These are phyloP conservation scores for Thereva unica DNA, from an alignment of 2,888 invertebrate genomes.

Conservation along the genomic window DNA sequence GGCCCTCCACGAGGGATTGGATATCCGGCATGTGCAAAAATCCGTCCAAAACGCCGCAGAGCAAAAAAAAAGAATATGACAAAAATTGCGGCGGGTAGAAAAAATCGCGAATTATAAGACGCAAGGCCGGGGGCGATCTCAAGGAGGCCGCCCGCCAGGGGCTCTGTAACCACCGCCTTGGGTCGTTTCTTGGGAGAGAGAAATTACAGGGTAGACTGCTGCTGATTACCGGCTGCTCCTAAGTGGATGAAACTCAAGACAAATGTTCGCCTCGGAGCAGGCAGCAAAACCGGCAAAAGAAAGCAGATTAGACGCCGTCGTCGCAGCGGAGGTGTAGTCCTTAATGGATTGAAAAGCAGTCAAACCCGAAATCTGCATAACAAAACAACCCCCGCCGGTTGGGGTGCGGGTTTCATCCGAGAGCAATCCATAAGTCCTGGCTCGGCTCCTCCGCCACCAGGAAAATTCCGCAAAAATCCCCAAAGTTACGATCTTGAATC, in stretches of 20 bases:
- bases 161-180: constrained; percentile 16
- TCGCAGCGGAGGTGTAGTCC: constrained; percentile 11
- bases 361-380: constrained; percentile 2
- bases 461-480: no score
- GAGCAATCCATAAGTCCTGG: no score
- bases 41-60: constrained; percentile 13
- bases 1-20: not conserved
- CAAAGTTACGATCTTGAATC: no score
- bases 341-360: constrained; percentile 25
- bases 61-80: not conserved
- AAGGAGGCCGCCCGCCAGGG: constrained; percentile 10
- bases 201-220: constrained; percentile 24
- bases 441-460: no score
- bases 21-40: constrained; percentile 28
- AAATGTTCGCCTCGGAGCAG: constrained; percentile 28
- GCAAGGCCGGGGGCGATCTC: not conserved
- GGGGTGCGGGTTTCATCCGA: no score
- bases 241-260: constrained; percentile 31
- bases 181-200: constrained; percentile 16
- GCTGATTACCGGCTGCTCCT: constrained; percentile 27
- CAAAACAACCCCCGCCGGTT: no score
- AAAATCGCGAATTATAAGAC: constrained; percentile 24
- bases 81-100: no score
- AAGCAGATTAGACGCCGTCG: not conserved
- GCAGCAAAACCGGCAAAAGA: constrained; percentile 3